These are phyloP conservation scores for Panorpa germanica DNA, from an alignment of 2,888 invertebrate genomes.

Conservation along the genomic window DNA sequence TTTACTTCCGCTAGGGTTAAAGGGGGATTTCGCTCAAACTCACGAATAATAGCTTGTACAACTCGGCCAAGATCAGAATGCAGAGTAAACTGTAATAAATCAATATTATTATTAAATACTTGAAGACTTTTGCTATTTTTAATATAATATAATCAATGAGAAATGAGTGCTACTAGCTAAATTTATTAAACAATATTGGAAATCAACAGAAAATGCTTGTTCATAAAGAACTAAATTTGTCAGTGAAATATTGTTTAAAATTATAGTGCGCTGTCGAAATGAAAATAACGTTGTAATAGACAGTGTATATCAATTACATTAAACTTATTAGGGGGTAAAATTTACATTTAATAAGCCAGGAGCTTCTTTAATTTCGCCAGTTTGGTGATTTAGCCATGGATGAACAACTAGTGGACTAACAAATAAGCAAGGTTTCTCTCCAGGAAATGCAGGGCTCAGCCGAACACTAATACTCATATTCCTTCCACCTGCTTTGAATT, in stretches of 20 bases:
- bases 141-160: conserved; percentile 1
- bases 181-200: too few species aligned
- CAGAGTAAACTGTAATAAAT: conserved; percentile 35
- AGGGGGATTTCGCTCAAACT: conserved; percentile 48
- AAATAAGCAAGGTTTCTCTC: conserved; percentile 50
- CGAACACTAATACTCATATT: conserved; percentile 46
- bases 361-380: conserved; percentile 49
- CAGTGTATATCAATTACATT: conserved; percentile 4
- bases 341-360: conserved; percentile 55
- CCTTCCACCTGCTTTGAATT: conserved; percentile 43
- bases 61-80: conserved; percentile 67
- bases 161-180: too few species aligned
- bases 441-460: conserved; percentile 51
- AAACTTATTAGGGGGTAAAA: conserved; percentile 9
- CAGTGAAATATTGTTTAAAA: too few species aligned
- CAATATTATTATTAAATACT: too few species aligned
- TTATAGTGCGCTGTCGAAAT: too few species aligned
- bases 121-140: too few species aligned
- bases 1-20: conserved; percentile 22
- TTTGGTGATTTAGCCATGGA: conserved; percentile 48
- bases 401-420: conserved; percentile 47
- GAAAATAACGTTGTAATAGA: too few species aligned
- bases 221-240: too few species aligned
- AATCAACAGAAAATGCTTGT: too few species aligned
- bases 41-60: conserved; percentile 61